Evolutionary conservation across 2,797 vertebrate species (phyloP).

Genomic region (Vireo griseus): DNA sequence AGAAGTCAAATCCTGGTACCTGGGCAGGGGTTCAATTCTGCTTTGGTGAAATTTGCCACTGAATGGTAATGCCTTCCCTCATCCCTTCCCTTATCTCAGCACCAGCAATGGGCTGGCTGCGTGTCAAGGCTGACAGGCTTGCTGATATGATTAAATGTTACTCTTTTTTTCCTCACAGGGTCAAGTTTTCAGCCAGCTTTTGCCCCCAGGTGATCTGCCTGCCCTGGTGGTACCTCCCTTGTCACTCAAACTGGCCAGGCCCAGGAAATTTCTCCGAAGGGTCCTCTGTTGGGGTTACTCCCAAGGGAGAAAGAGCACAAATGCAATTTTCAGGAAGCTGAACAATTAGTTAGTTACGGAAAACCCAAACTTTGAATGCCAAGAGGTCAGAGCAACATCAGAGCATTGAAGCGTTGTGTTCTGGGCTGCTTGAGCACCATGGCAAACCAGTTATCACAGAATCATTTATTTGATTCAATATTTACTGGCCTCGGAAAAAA

Average conservation of each 20-base stretch:
- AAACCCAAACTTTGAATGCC: background rate
- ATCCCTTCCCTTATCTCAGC: background rate
- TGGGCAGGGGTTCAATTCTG: background rate
- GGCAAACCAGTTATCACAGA: background rate
- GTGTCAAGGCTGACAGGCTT: accelerated
- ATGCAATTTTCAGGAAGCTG: background rate
- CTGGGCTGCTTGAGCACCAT: background rate
- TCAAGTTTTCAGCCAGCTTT: background rate
- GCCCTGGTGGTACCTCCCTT: background rate
- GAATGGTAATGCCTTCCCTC: background rate
- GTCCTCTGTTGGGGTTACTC: background rate
- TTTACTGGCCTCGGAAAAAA: background rate
- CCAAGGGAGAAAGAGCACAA: background rate
- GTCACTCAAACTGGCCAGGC: background rate
- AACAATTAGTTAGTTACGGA: conserved; percentile 13
- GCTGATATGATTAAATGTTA: background rate
- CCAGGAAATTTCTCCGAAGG: background rate
- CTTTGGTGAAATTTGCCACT: background rate
- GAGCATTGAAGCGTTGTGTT: background rate
- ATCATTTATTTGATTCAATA: background rate
- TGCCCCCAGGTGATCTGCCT: background rate
- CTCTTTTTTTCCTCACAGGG: accelerated
- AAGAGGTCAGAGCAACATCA: background rate
- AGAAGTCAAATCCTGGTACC: background rate
- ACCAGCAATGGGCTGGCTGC: background rate